Evolutionary conservation across 1,140 invertebrate genomes (phyloP).

Genomic region (Achroia grisella): DNA sequence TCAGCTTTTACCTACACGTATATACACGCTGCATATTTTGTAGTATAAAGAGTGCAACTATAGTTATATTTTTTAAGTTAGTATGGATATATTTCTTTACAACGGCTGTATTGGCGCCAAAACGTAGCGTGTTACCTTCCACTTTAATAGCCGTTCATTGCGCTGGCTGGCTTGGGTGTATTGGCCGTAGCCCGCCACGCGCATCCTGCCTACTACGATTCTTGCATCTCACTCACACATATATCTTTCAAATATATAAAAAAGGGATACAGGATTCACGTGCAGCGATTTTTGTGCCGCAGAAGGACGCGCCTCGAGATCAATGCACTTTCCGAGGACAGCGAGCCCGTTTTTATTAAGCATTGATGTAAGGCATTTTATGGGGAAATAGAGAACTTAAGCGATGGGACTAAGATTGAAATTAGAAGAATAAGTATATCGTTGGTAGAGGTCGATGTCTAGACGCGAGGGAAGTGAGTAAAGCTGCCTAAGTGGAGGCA

Average conservation of each 20-base stretch:
- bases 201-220: slow-evolving; percentile 66
- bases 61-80: background rate
- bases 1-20: too few relatives aligned
- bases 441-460: slow-evolving; percentile 38
- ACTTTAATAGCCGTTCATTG: slow-evolving; percentile 67
- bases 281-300: slow-evolving; percentile 67
- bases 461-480: slow-evolving; percentile 64
- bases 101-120: slow-evolving; percentile 59
- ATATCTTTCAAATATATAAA: slow-evolving; percentile 19
- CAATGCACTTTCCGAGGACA: slow-evolving; percentile 71
- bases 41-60: too few relatives aligned
- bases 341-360: slow-evolving; percentile 60
- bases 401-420: slow-evolving; percentile 33
- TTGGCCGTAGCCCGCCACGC: slow-evolving; percentile 64
- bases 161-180: slow-evolving; percentile 66
- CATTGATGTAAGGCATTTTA: slow-evolving; percentile 31
- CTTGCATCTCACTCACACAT: slow-evolving; percentile 47
- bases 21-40: too few relatives aligned
- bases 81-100: background rate
- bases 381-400: slow-evolving; percentile 47
- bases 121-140: slow-evolving; percentile 57
- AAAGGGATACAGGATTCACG: slow-evolving; percentile 57
- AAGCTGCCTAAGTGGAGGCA: slow-evolving; percentile 45
- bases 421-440: slow-evolving; percentile 19
- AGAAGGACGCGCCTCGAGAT: slow-evolving; percentile 67